These are phyloP conservation scores for Corythaixoides concolor DNA, from an alignment of 2,113 vertebrate species.

Conservation along the genomic window DNA sequence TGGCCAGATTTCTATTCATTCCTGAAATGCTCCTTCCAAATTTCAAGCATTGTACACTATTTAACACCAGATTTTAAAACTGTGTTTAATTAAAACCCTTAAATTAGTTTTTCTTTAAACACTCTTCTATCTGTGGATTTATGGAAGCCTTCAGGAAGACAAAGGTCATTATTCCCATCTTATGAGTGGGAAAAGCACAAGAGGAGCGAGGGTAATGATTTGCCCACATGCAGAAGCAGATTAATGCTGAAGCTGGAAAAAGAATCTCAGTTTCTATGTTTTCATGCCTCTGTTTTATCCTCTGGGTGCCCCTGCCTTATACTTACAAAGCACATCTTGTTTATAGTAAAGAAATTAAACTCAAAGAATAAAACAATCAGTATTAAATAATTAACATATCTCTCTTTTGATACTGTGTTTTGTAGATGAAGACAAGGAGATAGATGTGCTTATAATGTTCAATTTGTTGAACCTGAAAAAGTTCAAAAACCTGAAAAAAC, in stretches of 20 bases:
- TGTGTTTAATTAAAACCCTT: neutral
- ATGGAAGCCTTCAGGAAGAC: neutral
- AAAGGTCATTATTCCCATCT: neutral
- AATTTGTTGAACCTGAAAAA: slow-evolving; percentile 19
- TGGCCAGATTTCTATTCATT: neutral
- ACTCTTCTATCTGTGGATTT: neutral
- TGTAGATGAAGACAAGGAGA: neutral
- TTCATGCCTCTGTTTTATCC: neutral
- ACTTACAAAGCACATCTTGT: neutral
- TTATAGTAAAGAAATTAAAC: neutral
- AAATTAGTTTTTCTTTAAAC: neutral
- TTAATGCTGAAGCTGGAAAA: neutral
- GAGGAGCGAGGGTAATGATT: neutral
- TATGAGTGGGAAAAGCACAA: neutral
- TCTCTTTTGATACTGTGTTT: neutral
- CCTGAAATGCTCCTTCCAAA: neutral
- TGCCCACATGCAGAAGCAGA: neutral
- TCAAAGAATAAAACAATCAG: neutral
- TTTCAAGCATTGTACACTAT: neutral
- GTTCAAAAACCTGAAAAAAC: neutral
- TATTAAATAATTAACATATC: neutral
- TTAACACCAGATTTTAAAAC: neutral
- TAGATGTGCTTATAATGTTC: slow-evolving; percentile 9
- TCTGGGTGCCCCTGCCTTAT: neutral
- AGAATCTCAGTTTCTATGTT: neutral